A percentile compares a stretch with the other conserved stretches of the same genome.
Evolutionary conservation across 2,888 invertebrate species (phyloP).

Genomic region (Panorpa germanica): DNA sequence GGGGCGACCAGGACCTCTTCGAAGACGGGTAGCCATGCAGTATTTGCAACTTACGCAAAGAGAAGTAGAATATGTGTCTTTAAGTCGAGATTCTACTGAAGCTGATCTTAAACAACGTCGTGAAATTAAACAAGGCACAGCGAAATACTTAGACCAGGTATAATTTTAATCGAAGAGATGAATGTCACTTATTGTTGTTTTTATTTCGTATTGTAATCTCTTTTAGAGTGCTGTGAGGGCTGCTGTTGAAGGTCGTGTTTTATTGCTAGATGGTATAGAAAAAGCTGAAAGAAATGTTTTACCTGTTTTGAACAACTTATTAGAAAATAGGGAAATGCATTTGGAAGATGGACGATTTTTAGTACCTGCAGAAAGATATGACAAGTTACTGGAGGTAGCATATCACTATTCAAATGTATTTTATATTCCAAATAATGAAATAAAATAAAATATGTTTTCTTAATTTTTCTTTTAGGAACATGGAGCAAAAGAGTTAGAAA

Average conservation of each 20-base stretch:
- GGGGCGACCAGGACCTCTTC: slow-evolving; percentile 68
- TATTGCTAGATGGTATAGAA: slow-evolving; percentile 90
- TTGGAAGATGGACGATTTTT: slow-evolving; percentile 91
- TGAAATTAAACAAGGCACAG: slow-evolving; percentile 75
- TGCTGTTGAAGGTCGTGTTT: slow-evolving; percentile 69
- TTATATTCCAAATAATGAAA: slow-evolving; percentile 2
- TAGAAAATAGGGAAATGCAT: slow-evolving; percentile 97
- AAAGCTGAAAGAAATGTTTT: slow-evolving; percentile 94
- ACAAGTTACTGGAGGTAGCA: slow-evolving; percentile 62
- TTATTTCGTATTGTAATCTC: not conserved
- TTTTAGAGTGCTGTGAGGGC: slow-evolving; percentile 80
- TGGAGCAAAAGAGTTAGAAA: slow-evolving; percentile 54
- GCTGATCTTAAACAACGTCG: slow-evolving; percentile 90
- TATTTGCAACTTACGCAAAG: slow-evolving; percentile 75
- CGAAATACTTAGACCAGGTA: slow-evolving; percentile 82
- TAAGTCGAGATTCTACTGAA: slow-evolving; percentile 92
- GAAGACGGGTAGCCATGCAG: slow-evolving; percentile 69
- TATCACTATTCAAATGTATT: slow-evolving; percentile 1
- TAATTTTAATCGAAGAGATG: slow-evolving; percentile 8
- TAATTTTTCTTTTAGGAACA: slow-evolving; percentile 40
- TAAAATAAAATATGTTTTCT: slow-evolving; percentile 5
- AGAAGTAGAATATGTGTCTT: slow-evolving; percentile 83
- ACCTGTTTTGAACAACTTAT: slow-evolving; percentile 85
- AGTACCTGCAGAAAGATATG: slow-evolving; percentile 75
- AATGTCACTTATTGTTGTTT: slow-evolving; percentile 6